Conservation (phyloP, 2,113 vertebrate species). For the Grammomys dolichurus region DNA sequence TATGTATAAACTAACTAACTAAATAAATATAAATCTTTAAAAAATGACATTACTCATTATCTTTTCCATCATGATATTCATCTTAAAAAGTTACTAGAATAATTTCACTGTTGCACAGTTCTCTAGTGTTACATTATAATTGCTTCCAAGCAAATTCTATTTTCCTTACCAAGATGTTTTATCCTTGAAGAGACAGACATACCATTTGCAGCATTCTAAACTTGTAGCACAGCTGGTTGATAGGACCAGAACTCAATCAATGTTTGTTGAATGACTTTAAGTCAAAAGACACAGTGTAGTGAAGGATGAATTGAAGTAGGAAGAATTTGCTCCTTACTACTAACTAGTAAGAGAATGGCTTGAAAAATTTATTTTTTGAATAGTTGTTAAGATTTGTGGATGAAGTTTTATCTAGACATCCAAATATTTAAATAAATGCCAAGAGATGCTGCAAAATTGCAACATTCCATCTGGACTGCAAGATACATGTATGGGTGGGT, state of each 20-base stretch:
- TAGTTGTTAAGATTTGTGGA: conserved; percentile 60
- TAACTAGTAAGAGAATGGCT: conserved; percentile 42
- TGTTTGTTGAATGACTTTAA: conserved; percentile 51
- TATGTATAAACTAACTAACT: too few species aligned
- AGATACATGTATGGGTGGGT: conserved; percentile 65
- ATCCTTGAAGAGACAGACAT: neutral
- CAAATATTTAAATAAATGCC: conserved; percentile 72
- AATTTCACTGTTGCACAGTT: conserved; percentile 43
- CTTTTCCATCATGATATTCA: neutral
- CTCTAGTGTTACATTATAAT: conserved; percentile 4
- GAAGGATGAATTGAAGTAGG: conserved; percentile 31
- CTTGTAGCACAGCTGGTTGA: neutral
- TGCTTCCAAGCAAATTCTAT: conserved; percentile 18
- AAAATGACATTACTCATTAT: conserved; percentile 34
- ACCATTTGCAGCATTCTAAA: conserved; percentile 29
- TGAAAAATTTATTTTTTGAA: conserved; percentile 54
- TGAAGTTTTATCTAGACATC: conserved; percentile 61
- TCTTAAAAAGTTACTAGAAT: conserved; percentile 43
- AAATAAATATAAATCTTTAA: neutral
- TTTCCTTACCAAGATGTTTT: conserved; percentile 24
- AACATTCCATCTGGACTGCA: conserved; percentile 71
- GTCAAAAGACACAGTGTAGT: conserved; percentile 47
- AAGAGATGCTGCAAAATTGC: conserved; percentile 62
- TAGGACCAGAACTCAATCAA: neutral
- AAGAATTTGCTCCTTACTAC: conserved; percentile 61